Evolutionary conservation across 2,888 invertebrate genomes (phyloP).

Genomic region (Polymixis flavicincta): DNA sequence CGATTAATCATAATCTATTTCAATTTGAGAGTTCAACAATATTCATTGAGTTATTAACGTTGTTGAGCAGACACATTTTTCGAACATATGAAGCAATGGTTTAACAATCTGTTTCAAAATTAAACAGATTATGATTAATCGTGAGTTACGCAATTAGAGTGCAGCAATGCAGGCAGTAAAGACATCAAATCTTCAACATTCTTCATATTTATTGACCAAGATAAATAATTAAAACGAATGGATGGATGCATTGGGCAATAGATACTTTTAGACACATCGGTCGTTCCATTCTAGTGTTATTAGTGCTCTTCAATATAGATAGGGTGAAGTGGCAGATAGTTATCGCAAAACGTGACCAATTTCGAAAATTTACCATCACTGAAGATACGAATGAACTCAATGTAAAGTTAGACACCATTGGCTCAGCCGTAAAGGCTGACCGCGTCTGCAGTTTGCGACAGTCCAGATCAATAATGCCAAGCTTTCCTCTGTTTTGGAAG

Average conservation of each 20-base stretch:
- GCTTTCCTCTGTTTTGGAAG: not conserved
- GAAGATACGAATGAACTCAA: not conserved
- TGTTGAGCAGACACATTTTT: too few species aligned
- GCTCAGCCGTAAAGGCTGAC: not conserved
- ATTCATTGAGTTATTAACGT: too few species aligned
- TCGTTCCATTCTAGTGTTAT: constrained; percentile 24
- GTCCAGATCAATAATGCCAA: not conserved
- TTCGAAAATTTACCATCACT: not conserved
- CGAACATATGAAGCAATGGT: too few species aligned
- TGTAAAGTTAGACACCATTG: not conserved
- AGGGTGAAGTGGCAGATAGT: not conserved
- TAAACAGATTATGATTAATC: too few species aligned
- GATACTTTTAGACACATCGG: constrained; percentile 1
- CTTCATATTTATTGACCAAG: not conserved
- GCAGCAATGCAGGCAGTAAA: constrained; percentile 2
- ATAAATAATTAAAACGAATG: constrained; percentile 3
- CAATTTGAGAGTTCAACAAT: too few species aligned
- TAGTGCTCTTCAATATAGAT: constrained; percentile 5
- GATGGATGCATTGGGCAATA: constrained; percentile 11
- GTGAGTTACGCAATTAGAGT: too few species aligned
- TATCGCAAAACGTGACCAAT: not conserved
- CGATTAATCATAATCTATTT: too few species aligned
- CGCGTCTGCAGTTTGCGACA: not conserved
- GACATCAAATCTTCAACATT: not conserved
- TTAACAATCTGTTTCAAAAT: too few species aligned